Percentiles rank a stretch among this genome's conserved stretches.
phyloP scores from a whole-genome alignment of 2,888 invertebrate species.

The Nomada lathburiana region DNA sequence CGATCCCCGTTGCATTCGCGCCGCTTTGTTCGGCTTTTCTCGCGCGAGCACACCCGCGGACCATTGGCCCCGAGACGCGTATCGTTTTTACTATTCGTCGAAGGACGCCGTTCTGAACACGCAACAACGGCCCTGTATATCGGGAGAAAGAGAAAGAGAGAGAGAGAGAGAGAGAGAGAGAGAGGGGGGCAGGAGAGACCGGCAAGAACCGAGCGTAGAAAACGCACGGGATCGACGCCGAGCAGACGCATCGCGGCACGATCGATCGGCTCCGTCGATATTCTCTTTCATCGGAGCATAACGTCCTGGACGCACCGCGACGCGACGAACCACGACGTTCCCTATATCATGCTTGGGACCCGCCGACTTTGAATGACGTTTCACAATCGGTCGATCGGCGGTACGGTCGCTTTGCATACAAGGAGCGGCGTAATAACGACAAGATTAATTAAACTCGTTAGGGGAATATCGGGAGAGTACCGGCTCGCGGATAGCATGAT shows the following conservation, averaged over 20 bases:
- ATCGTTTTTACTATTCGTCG: conserved; percentile 47
- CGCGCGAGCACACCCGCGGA: conserved; percentile 12
- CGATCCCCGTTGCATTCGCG: conserved; percentile 37
- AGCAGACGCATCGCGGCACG: conserved; percentile 49
- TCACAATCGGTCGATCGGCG: conserved; percentile 47
- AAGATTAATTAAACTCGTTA: conserved; percentile 60
- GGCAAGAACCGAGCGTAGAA: conserved; percentile 23
- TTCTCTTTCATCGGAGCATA: conserved; percentile 37
- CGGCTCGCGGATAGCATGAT: conserved; percentile 38
- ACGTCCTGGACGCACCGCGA: conserved; percentile 24
- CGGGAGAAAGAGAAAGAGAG: neutral
- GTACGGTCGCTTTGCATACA: conserved; percentile 47
- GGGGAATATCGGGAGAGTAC: conserved; percentile 38
- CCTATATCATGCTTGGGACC: conserved; percentile 3
- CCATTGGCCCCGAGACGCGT: conserved; percentile 25
- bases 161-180: neutral
- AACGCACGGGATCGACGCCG: conserved; percentile 31
- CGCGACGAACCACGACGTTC: conserved; percentile 32
- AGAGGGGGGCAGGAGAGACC: neutral
- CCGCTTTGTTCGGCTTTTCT: conserved; percentile 36
- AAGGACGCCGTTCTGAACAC: conserved; percentile 23
- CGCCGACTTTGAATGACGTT: conserved; percentile 61
- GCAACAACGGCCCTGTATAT: neutral
- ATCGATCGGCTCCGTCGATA: conserved; percentile 56
- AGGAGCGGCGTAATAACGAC: conserved; percentile 48